phyloP scores from a whole-genome alignment of 2,888 invertebrate species.

The Dynastes grantii region DNA sequence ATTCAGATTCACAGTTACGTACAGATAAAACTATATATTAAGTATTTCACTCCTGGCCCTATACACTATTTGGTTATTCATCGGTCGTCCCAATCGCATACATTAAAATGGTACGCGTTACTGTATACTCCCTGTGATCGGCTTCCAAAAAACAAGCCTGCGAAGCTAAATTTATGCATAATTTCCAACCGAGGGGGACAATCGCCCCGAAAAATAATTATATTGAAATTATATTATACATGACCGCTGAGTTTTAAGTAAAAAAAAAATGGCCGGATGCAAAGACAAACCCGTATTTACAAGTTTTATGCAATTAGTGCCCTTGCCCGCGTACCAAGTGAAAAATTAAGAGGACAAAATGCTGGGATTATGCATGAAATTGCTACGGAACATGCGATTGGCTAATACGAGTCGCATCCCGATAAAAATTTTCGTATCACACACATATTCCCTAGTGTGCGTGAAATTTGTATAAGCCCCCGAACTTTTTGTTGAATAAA shows the following conservation, averaged over 20 bases:
- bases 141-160: neutral
- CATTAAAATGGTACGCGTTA: neutral
- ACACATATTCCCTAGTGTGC: neutral
- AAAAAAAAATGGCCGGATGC: neutral
- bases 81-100: neutral
- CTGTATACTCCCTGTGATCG: neutral
- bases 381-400: conserved; percentile 11
- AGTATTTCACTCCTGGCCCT: neutral
- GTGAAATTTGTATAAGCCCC: neutral
- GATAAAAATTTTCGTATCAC: conserved; percentile 15
- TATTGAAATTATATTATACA: conserved; percentile 2
- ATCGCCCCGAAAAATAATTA: conserved; percentile 14
- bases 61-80: conserved; percentile 1
- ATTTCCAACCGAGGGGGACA: neutral
- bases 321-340: neutral
- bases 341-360: conserved; percentile 21
- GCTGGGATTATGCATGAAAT: conserved; percentile 11
- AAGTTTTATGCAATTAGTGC: conserved; percentile 28
- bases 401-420: neutral
- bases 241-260: neutral
- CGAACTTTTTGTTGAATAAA: conserved; percentile 19
- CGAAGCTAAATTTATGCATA: conserved; percentile 4
- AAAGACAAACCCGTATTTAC: conserved; percentile 30
- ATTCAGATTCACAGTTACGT: neutral
- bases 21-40: conserved; percentile 1